Percentiles rank a stretch among this genome's conserved stretches.
Evolutionary conservation across 2,113 vertebrate genomes (phyloP).

Genomic region (Rhipidura dahli): DNA sequence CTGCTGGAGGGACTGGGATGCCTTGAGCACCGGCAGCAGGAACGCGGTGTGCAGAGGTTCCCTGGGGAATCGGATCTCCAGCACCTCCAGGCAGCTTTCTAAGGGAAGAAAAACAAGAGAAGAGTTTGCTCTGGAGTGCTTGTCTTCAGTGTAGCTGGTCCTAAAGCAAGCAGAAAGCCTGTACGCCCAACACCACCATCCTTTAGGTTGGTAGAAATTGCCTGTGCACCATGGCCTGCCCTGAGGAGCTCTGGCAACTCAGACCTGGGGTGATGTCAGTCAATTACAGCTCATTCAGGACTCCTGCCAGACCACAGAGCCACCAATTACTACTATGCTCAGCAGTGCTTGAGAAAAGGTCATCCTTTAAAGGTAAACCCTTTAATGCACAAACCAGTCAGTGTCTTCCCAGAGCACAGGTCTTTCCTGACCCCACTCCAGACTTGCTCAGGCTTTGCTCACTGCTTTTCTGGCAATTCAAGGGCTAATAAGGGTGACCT

Average conservation of each 20-base stretch:
- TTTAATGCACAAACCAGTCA: background rate
- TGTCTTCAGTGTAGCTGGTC: background rate
- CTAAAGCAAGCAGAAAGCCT: background rate
- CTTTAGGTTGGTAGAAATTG: background rate
- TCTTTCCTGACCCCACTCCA: background rate
- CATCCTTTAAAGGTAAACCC: background rate
- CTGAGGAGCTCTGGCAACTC: background rate
- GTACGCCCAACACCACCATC: no score
- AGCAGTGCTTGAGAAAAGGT: background rate
- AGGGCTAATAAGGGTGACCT: background rate
- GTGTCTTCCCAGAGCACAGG: background rate
- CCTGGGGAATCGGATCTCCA: slow-evolving; percentile 79
- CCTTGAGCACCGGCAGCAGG: slow-evolving; percentile 75
- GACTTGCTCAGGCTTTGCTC: background rate
- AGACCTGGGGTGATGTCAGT: background rate
- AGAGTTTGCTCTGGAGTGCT: background rate
- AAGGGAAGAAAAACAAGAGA: background rate
- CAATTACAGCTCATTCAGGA: background rate
- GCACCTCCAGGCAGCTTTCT: slow-evolving; percentile 80
- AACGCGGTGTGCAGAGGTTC: slow-evolving; percentile 65
- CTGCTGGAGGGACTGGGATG: slow-evolving; percentile 72
- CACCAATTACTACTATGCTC: background rate
- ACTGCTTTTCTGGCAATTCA: background rate
- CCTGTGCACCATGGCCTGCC: fast-evolving
- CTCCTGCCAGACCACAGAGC: background rate